A percentile compares a stretch with the other conserved stretches of the same genome.
Evolutionary conservation across 2,888 invertebrate species (phyloP).

Genomic region (Dryomyza anilis): DNA sequence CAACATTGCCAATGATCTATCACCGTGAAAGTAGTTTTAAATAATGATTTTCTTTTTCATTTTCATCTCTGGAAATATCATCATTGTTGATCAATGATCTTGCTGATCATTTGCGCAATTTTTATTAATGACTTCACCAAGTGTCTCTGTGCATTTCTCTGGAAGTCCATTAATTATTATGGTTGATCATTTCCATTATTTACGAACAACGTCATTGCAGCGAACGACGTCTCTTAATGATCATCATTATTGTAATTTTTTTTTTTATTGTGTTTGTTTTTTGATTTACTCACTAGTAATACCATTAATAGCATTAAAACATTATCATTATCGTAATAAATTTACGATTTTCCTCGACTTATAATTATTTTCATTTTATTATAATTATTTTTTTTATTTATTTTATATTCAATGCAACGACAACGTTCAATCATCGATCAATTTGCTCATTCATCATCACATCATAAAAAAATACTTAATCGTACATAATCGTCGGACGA

Average conservation of each 20-base stretch:
- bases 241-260: not conserved
- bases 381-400: not conserved
- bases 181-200: not conserved
- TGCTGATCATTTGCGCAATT: constrained; percentile 2
- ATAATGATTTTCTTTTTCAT: too few species aligned
- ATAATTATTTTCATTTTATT: not conserved
- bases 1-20: too few species aligned
- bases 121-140: not conserved
- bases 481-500: not conserved
- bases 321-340: constrained; percentile 13
- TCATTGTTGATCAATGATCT: not conserved
- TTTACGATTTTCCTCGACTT: not conserved
- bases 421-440: constrained; percentile 4
- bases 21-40: too few species aligned
- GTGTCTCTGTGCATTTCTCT: not conserved
- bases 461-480: constrained; percentile 16
- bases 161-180: constrained; percentile 5
- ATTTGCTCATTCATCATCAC: constrained; percentile 12
- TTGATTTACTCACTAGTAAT: too few species aligned
- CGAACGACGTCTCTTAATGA: constrained; percentile 2
- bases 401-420: not conserved
- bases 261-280: too few species aligned
- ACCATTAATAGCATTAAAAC: constrained; percentile 6
- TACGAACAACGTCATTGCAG: not conserved
- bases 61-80: too few species aligned